phyloP scores from a whole-genome alignment of 2,113 vertebrate genomes.

The Corythoichthys intestinalis region DNA sequence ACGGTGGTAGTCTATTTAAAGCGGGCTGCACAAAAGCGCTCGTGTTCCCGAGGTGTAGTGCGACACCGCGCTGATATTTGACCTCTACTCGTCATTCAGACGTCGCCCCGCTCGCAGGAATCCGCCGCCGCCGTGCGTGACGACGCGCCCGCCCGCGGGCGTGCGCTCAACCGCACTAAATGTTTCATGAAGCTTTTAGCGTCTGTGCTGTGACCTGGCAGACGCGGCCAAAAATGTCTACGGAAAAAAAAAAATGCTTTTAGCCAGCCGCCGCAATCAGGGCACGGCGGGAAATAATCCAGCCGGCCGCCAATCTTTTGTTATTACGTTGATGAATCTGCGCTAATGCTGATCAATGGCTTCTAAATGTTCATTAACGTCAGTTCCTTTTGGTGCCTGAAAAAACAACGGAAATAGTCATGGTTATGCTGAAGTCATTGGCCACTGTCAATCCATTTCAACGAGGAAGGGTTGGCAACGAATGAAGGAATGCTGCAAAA shows the following conservation, averaged over 20 bases:
- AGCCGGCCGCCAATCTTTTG: not conserved
- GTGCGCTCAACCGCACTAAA: constrained; percentile 57
- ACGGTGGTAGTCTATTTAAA: not conserved
- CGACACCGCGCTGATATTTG: constrained; percentile 9
- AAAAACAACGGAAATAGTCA: too few species aligned
- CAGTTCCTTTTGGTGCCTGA: not conserved
- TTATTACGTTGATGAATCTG: constrained; percentile 4
- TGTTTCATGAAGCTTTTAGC: constrained; percentile 60
- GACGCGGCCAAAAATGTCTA: constrained; percentile 22
- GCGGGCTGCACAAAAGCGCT: not conserved
- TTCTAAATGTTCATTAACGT: too few species aligned
- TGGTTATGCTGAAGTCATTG: too few species aligned
- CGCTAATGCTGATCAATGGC: constrained; percentile 1
- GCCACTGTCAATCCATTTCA: too few species aligned
- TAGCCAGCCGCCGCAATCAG: constrained; percentile 1
- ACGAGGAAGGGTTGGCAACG: too few species aligned
- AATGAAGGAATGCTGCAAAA: too few species aligned
- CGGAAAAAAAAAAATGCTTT: constrained; percentile 29
- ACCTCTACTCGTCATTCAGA: constrained; percentile 2
- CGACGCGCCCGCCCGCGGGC: constrained; percentile 49
- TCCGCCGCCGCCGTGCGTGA: not conserved
- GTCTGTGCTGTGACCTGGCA: constrained; percentile 27
- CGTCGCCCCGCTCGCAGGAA: not conserved
- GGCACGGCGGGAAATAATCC: constrained; percentile 3
- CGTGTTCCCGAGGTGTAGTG: not conserved